Base-by-base conservation (phyloP, 2,113 vertebrate species). In the Chitala chitala region DNA sequence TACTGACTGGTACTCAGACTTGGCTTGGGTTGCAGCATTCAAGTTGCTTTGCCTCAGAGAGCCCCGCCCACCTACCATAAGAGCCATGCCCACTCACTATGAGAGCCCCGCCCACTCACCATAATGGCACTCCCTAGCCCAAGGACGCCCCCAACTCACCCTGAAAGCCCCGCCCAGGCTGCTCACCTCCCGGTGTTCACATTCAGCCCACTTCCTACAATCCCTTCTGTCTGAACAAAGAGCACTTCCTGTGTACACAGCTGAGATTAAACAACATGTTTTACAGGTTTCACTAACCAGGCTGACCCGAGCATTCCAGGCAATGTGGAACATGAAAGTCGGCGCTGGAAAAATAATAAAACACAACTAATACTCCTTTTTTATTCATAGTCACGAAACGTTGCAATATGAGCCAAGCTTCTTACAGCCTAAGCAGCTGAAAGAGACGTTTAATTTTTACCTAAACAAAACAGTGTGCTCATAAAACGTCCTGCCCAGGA, bases 171-270 rank as follows among this genome's bases (percentile, higher is more conserved):
- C 24, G 48, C 46, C 46, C 4, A 33, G 48, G 36, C 68, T 46
- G 24, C 5, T 26, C 48, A 17, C 5, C 59, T 42, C 54, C 51
- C 40, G 64, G 58, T 73, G 48, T 77, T 77, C 26, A 7, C 46
- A 26, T 69, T 75, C 48, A 64, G 63, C 61, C 38, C 24, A 53
- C 74, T 76, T 71, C 74, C 69, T 66, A 12, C 51, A 33, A 51
- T 71, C 70, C 64, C 48, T 48, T 72, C 65, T 59, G 66, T 73
- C 73, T 71, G 76, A 80, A 80, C 76, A 77, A 73, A 75, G 70
- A 75, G 72, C 59, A 31, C 72, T 71, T 79, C 80, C 79, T 81
- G 77, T 79, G 42, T 75, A 73, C 77, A 79, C 55, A 73, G 59
- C 69, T 38, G 74, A 77, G 78, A 79, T 69, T 63, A 74, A 50